phyloP scores from a whole-genome alignment of 1,140 invertebrate species.

The Drosophila pseudoobscura region DNA sequence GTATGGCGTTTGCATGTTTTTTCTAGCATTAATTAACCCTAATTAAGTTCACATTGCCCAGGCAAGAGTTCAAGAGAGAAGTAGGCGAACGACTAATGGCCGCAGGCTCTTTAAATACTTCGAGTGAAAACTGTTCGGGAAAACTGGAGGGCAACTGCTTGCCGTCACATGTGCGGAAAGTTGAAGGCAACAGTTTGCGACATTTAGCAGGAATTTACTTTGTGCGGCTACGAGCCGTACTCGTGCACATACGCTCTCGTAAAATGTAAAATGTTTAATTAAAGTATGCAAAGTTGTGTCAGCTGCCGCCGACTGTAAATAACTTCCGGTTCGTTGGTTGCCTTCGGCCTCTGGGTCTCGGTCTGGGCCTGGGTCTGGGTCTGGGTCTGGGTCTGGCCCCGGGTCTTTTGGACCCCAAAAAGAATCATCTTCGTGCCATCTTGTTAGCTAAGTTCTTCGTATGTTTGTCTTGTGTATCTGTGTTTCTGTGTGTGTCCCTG shows the following conservation, averaged over 20 bases:
- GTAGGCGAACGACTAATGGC: slow-evolving; percentile 10
- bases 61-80: slow-evolving; percentile 6
- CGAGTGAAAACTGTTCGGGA: slow-evolving; percentile 28
- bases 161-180: slow-evolving; percentile 27
- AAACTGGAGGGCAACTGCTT: background rate
- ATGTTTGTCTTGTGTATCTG: background rate
- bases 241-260: slow-evolving; percentile 7
- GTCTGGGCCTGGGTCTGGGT: too few species aligned
- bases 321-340: slow-evolving; percentile 43
- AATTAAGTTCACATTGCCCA: slow-evolving; percentile 66
- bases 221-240: slow-evolving; percentile 12
- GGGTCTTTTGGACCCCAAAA: too few species aligned
- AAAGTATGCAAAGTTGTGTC: slow-evolving; percentile 73
- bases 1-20: slow-evolving; percentile 32
- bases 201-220: slow-evolving; percentile 66
- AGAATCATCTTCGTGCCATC: slow-evolving; percentile 4
- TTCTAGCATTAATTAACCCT: slow-evolving; percentile 75
- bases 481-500: slow-evolving; percentile 17
- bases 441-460: slow-evolving; percentile 32
- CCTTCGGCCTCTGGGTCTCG: too few species aligned
- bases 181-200: slow-evolving; percentile 62
- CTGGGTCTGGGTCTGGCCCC: too few species aligned
- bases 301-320: slow-evolving; percentile 63
- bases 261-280: slow-evolving; percentile 69
- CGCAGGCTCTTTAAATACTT: slow-evolving; percentile 37